Base-by-base conservation (phyloP, 2,113 vertebrate genomes). In the Trichomycterus rosablanca region DNA sequence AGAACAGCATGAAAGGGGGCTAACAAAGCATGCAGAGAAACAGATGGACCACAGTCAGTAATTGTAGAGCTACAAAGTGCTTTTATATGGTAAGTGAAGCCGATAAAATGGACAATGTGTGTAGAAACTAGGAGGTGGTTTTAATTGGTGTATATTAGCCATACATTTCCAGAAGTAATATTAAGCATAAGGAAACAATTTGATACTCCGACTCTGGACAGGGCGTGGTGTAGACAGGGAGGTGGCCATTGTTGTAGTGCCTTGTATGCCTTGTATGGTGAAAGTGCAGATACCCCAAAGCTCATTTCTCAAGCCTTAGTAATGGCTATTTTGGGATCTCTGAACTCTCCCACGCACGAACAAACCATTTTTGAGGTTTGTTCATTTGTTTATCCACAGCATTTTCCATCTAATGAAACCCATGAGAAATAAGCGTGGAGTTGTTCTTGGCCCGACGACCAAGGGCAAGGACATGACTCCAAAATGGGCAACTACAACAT, bases 211-310 rank as follows among this genome's bases (percentile, higher is more conserved):
- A 30, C 26, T 30, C 26, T 4, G 26, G 26, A 3, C 26, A 30
- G 26, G 7, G 26, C 26, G 26, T 7, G 3, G 7, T 30, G 7
- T 30, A 7, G 26, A 7, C 7, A 30, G 24, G 58, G 61, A 71
- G 56, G 40, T 28, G 35, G 37, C 35, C 46, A 45, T 20, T 12
- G 37, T 49, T 63, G 62, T 72, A 80, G 59, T 50, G 22, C 87
- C 87, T 81, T 88, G 74, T 89, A 88, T 50, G 22, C 87, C 87
- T 81, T 88, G 74, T 89, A 88, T 86, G 87, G 86, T 76, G 74
- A 89, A 83, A 78, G 49, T 59, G 62, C 66, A 65, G 76, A 81
- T 80, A 74, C 66, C 28, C 23, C 30, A 26, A 5, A 54, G 30
- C 70, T 77, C 84, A 85, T 87, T 88, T 84, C 80, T 80, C 46